Evolutionary conservation across 2,888 invertebrate genomes (phyloP), one percentile per base, ranked within the genome.

Genomic region (Clostera curtula): DNA sequence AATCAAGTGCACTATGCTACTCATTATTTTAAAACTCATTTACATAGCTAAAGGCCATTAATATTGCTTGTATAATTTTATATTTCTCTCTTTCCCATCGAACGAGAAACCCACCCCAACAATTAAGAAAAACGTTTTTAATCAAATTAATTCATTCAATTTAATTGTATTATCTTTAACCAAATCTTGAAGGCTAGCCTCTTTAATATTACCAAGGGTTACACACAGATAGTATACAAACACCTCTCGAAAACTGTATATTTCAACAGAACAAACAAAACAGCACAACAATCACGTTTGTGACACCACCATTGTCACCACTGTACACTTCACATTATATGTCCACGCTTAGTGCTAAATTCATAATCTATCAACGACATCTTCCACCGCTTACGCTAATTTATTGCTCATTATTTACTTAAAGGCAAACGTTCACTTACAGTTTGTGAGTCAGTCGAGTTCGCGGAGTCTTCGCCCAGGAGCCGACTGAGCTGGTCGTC

Each of bases 351-450:
- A 56, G n/a, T 19, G 34, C 47, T 52, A 52, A 44, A 30, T 50
- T 53, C 48, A 49, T 23, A 23, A 52, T 55, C 49, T 54, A 57
- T 40, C 53, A 55, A 58, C 49, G 50, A 59, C 55, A 57, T 37
- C 31, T 44, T 34, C 37, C 29, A 47, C 34, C 36, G 32, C 32
- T 25, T 36, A 32, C 36, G 37, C 54, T 62, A 63, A 24, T 52
- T 61, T 67, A 67, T 69, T 70, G 70, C 65, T 71, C 49, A 47
- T 46, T 66, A 69, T 65, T 76, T 75, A 51, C 52, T 63, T 56
- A 69, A 61, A 64, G 75, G 68, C 66, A 70, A 56, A 58, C 51
- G 64, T 61, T 70, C 74, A 69, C 71, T 75, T 61, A 70, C 71
- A 57, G 68, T 56, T 40, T 71, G 74, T 39, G 73, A 68, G 56